phyloP scores from a whole-genome alignment of 1,140 invertebrate species.

The Paraescarpia echinospica region DNA sequence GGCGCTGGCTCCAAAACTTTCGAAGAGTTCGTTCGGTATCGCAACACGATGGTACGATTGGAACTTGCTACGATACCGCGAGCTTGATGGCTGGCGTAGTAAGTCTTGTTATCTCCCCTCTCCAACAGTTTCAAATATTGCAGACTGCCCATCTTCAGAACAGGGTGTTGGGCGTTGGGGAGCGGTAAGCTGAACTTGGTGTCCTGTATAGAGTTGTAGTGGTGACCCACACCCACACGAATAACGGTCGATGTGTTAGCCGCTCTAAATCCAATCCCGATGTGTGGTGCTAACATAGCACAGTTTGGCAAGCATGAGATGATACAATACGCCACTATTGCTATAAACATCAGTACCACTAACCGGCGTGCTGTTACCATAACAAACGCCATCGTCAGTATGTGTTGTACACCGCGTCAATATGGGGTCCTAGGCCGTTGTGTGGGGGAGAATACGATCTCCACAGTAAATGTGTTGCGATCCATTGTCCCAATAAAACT shows the following conservation, averaged over 20 bases:
- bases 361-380: not conserved
- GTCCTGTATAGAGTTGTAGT: not conserved
- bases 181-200: not conserved
- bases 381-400: not conserved
- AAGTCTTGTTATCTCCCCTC: not conserved
- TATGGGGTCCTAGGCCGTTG: no score
- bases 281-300: not conserved
- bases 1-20: not conserved
- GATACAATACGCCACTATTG: not conserved
- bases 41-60: not conserved
- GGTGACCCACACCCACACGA: no score
- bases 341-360: not conserved
- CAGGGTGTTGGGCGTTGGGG: not conserved
- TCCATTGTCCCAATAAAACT: no score
- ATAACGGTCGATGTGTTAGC: not conserved
- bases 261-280: not conserved
- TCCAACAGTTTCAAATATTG: not conserved
- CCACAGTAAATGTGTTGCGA: no score
- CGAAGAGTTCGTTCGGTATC: not conserved
- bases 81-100: not conserved
- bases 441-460: no score
- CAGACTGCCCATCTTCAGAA: not conserved
- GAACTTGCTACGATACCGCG: constrained; percentile 60
- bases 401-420: no score
- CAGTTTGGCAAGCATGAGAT: not conserved